Evolutionary conservation across 2,888 invertebrate genomes (phyloP).

Genomic region (Campopleginae sp.): DNA sequence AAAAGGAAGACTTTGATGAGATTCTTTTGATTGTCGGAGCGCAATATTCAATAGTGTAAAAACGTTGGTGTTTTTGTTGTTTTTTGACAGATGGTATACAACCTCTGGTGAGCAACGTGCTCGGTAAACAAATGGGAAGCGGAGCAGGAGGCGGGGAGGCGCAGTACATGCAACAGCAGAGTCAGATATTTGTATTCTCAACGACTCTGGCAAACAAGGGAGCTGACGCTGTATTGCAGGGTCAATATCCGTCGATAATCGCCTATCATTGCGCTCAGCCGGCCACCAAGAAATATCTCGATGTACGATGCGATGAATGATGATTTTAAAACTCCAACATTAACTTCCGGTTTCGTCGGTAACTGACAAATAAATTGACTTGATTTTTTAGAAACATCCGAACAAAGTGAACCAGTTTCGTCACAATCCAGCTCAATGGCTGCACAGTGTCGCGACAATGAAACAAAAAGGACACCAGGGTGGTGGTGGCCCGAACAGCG

Average conservation of each 20-base stretch:
- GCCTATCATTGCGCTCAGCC: constrained; percentile 98
- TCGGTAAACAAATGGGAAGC: constrained; percentile 89
- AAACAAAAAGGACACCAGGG: constrained; percentile 88
- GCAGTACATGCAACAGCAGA: constrained; percentile 97
- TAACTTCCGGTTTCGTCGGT: neutral
- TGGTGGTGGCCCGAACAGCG: constrained; percentile 84
- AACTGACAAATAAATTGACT: neutral
- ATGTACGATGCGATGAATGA: constrained; percentile 85
- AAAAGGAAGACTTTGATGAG: neutral
- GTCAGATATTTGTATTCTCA: constrained; percentile 98
- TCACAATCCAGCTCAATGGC: constrained; percentile 93
- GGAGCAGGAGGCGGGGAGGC: constrained; percentile 92
- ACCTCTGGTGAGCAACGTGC: constrained; percentile 91
- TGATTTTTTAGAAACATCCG: constrained; percentile 91
- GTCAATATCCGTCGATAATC: constrained; percentile 96
- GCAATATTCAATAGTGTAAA: neutral
- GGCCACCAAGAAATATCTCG: constrained; percentile 96
- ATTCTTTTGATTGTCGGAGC: neutral
- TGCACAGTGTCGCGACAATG: constrained; percentile 91
- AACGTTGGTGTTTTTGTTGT: constrained; percentile 37
- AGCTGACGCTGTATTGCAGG: constrained; percentile 95
- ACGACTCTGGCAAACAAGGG: constrained; percentile 97
- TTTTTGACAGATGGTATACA: constrained; percentile 88
- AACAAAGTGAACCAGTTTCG: constrained; percentile 95
- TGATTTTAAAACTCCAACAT: neutral